Conservation (phyloP, 1,140 invertebrate species). For the Protaetia brevitarsis region DNA sequence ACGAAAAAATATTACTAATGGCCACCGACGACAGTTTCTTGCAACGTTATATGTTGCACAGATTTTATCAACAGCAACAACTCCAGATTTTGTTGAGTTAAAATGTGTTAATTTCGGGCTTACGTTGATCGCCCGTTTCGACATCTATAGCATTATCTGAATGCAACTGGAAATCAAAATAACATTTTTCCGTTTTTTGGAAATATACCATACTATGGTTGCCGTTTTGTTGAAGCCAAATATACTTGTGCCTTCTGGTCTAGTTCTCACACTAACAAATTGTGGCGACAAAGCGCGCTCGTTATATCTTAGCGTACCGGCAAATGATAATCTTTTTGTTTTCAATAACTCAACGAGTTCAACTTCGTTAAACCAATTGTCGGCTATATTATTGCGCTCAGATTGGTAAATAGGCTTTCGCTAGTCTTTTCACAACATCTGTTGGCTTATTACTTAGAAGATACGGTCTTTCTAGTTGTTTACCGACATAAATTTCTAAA, state of each 20-base stretch:
- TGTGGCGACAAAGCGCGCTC: slow-evolving; percentile 37
- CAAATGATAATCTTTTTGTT: slow-evolving; percentile 30
- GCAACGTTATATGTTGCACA: slow-evolving; percentile 40
- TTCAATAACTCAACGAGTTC: slow-evolving; percentile 22
- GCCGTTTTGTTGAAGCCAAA: slow-evolving; percentile 36
- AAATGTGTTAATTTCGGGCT: slow-evolving; percentile 24
- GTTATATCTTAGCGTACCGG: slow-evolving; percentile 45
- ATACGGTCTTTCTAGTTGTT: slow-evolving; percentile 36
- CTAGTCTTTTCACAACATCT: slow-evolving; percentile 43
- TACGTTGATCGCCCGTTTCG: slow-evolving; percentile 27
- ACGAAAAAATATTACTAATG: slow-evolving; percentile 44
- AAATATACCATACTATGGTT: slow-evolving; percentile 31
- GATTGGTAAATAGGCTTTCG: slow-evolving; percentile 33
- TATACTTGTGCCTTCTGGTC: slow-evolving; percentile 24
- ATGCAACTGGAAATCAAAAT: slow-evolving; percentile 27
- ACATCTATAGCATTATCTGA: slow-evolving; percentile 40
- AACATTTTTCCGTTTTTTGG: slow-evolving; percentile 39
- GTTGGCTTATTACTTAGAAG: slow-evolving; percentile 34
- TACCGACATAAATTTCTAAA: slow-evolving; percentile 42
- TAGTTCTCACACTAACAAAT: slow-evolving; percentile 30
- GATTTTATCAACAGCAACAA: slow-evolving; percentile 45
- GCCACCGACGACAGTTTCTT: slow-evolving; percentile 44
- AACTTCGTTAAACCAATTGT: slow-evolving; percentile 40
- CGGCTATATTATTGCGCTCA: slow-evolving; percentile 38
- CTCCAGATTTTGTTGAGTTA: slow-evolving; percentile 46